phyloP scores from a whole-genome alignment of 2,113 vertebrate species.

The Lycaon pictus region DNA sequence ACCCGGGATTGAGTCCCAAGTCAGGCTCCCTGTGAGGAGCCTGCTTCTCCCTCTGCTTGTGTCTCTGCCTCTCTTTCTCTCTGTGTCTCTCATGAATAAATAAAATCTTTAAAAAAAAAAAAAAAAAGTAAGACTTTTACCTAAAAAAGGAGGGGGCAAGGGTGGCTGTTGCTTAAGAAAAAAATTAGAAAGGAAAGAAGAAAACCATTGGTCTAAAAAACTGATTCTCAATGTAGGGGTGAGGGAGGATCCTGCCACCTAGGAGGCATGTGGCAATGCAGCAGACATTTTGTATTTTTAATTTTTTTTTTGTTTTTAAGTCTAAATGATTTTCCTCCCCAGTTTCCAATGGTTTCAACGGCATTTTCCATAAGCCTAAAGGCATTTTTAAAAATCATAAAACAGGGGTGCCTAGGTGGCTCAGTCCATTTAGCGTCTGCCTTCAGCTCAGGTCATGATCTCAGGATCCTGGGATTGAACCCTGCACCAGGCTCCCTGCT shows the following conservation, averaged over 20 bases:
- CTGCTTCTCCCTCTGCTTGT: too few species aligned
- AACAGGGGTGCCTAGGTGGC: too few species aligned
- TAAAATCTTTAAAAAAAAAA: too few species aligned
- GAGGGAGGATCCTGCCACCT: not conserved
- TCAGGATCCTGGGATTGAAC: too few species aligned
- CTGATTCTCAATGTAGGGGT: not conserved
- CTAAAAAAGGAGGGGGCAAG: not conserved
- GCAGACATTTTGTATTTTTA: not conserved
- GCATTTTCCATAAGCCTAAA: conserved; percentile 40
- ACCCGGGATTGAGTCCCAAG: too few species aligned
- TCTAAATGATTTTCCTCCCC: not conserved
- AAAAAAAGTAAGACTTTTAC: not conserved
- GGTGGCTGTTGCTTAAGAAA: not conserved
- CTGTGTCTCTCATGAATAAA: too few species aligned
- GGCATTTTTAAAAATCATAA: conserved; percentile 43
- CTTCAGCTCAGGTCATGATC: too few species aligned
- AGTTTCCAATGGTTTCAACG: conserved; percentile 42
- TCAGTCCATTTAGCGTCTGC: too few species aligned
- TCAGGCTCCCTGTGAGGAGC: too few species aligned
- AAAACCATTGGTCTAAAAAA: not conserved
- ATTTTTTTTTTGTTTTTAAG: not conserved
- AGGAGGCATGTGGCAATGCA: not conserved
- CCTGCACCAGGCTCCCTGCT: too few species aligned
- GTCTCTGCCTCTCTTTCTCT: too few species aligned
- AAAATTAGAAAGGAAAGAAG: not conserved